Percentiles rank a stretch among this genome's conserved stretches.
Conservation (phyloP, 2,888 invertebrate genomes). For the Punctoribates punctum region DNA sequence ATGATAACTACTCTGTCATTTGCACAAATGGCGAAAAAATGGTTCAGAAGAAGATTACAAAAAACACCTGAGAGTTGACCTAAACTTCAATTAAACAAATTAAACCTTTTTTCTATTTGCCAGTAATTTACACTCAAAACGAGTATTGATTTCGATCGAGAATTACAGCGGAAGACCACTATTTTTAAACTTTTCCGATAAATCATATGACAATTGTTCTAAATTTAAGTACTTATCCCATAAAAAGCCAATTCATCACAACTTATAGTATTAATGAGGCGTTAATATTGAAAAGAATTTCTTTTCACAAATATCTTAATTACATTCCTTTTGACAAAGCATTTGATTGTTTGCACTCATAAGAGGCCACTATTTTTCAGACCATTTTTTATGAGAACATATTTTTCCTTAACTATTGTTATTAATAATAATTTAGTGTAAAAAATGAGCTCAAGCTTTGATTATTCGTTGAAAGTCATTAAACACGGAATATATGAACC, state of each 20-base stretch:
- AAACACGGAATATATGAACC: not conserved
- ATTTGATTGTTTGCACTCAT: not conserved
- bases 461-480: not conserved
- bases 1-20: not conserved
- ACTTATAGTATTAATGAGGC: constrained; percentile 10
- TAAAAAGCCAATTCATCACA: constrained; percentile 19
- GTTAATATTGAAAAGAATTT: not conserved
- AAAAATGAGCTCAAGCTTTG: too few relatives aligned
- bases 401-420: too few relatives aligned
- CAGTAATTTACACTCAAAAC: too few relatives aligned
- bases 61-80: not conserved
- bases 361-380: not conserved
- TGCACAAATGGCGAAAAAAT: not conserved
- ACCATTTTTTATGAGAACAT: not conserved
- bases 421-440: too few relatives aligned
- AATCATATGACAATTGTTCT: not conserved
- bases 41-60: not conserved
- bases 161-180: not conserved
- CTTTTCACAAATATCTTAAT: not conserved
- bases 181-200: not conserved
- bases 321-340: constrained; percentile 7
- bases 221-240: not conserved
- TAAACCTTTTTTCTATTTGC: not conserved
- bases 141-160: too few relatives aligned
- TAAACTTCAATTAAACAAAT: not conserved